phyloP scores from a whole-genome alignment of 1,140 invertebrate species.

The Probaryconus sp. region DNA sequence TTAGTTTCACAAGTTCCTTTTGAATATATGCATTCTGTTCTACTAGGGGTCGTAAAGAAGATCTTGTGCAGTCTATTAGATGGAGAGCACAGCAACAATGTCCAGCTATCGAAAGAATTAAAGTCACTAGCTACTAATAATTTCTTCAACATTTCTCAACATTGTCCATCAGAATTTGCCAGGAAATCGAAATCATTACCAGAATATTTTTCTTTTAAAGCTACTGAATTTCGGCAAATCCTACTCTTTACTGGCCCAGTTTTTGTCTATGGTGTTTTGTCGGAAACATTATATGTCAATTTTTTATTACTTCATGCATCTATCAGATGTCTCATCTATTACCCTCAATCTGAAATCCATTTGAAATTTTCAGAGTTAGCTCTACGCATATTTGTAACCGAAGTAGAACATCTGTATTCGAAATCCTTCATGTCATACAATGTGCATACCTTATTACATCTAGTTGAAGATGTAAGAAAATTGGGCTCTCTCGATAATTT shows the following conservation, averaged over 20 bases:
- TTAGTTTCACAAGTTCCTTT: slow-evolving; percentile 25
- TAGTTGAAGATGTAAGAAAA: slow-evolving; percentile 11
- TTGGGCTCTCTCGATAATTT: slow-evolving; percentile 6
- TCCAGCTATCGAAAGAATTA: neutral
- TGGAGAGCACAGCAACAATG: neutral
- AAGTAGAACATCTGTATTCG: slow-evolving; percentile 8
- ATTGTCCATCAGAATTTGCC: slow-evolving; percentile 7
- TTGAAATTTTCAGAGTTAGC: slow-evolving; percentile 15
- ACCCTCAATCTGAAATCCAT: slow-evolving; percentile 9
- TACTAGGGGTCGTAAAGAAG: slow-evolving; percentile 9
- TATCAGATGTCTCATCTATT: slow-evolving; percentile 31
- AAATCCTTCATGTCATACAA: slow-evolving; percentile 17
- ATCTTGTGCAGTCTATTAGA: slow-evolving; percentile 1
- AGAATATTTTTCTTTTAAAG: too few species aligned
- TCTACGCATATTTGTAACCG: slow-evolving; percentile 1
- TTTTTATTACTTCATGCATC: slow-evolving; percentile 13
- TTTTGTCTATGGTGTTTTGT: slow-evolving; percentile 1
- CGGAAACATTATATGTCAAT: neutral
- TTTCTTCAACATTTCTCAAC: neutral
- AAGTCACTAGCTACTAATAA: neutral
- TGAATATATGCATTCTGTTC: slow-evolving; percentile 22
- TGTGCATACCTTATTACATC: slow-evolving; percentile 14
- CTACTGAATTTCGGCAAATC: slow-evolving; percentile 10
- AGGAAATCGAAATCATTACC: neutral
- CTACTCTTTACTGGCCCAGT: neutral